These are phyloP conservation scores for Xiphorhynchus elegans DNA, from an alignment of 2,113 vertebrate species.

Conservation along the genomic window DNA sequence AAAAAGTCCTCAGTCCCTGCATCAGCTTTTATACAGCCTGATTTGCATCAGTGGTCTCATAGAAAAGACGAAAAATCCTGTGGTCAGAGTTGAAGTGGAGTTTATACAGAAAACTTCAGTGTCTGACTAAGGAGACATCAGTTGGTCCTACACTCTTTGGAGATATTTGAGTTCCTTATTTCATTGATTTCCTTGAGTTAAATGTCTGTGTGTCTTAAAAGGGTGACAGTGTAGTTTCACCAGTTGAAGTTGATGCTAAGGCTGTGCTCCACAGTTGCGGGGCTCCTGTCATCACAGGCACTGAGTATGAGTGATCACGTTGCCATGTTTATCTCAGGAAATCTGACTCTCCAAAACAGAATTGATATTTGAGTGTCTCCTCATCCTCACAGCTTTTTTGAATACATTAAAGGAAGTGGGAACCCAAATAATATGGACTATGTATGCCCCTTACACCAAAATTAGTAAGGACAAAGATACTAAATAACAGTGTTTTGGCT, in stretches of 20 bases:
- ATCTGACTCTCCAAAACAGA: background rate
- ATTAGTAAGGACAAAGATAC: background rate
- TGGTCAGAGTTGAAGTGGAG: background rate
- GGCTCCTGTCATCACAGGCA: background rate
- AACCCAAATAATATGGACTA: background rate
- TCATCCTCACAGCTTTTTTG: background rate
- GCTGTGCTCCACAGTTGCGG: fast-evolving
- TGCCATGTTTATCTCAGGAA: background rate
- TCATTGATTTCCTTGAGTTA: background rate
- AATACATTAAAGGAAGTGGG: background rate
- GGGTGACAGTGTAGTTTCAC: background rate
- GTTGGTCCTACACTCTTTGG: background rate
- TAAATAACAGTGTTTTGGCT: background rate
- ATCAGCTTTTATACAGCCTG: background rate
- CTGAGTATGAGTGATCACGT: background rate
- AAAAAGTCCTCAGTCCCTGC: background rate
- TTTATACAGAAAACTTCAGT: background rate
- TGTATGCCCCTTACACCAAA: background rate
- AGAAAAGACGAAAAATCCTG: background rate
- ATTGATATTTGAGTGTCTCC: background rate
- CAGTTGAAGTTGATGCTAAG: background rate
- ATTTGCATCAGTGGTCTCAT: background rate
- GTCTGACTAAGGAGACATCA: background rate
- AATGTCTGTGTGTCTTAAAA: background rate
- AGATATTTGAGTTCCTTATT: background rate